These are phyloP conservation scores for Benthochromis sp. DNA, from an alignment of 2,113 vertebrate genomes.

Conservation along the genomic window DNA sequence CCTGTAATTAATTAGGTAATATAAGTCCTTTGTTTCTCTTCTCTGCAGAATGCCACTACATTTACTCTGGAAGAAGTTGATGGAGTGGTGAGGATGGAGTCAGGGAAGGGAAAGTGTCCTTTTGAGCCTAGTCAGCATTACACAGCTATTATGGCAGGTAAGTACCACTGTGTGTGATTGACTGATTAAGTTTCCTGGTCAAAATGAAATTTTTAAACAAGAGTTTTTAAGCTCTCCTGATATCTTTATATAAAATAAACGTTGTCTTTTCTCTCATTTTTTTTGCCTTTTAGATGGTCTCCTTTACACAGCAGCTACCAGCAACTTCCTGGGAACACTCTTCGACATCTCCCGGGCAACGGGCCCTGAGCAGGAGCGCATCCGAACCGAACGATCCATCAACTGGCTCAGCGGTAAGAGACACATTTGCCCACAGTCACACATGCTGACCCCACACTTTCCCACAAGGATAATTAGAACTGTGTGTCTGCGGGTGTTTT, in stretches of 20 bases:
- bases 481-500: not conserved
- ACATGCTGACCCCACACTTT: not conserved
- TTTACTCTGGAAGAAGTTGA: constrained; percentile 71
- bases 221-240: not conserved
- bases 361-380: constrained; percentile 72
- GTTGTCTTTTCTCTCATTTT: not conserved
- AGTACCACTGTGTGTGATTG: not conserved
- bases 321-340: constrained; percentile 82
- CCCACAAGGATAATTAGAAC: not conserved
- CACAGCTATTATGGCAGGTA: constrained; percentile 81
- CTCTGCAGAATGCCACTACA: constrained; percentile 68
- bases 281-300: constrained; percentile 59
- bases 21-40: not conserved
- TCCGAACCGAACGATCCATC: constrained; percentile 77
- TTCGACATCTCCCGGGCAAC: constrained; percentile 81
- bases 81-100: constrained; percentile 70
- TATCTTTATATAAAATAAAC: not conserved
- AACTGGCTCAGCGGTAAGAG: constrained; percentile 84
- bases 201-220: not conserved
- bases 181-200: not conserved
- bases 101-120: constrained; percentile 82
- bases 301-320: constrained; percentile 81
- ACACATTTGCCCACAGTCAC: not conserved
- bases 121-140: constrained; percentile 84
- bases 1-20: not conserved